phyloP scores from a whole-genome alignment of 2,113 vertebrate genomes.

The Burhinus oedicnemus region DNA sequence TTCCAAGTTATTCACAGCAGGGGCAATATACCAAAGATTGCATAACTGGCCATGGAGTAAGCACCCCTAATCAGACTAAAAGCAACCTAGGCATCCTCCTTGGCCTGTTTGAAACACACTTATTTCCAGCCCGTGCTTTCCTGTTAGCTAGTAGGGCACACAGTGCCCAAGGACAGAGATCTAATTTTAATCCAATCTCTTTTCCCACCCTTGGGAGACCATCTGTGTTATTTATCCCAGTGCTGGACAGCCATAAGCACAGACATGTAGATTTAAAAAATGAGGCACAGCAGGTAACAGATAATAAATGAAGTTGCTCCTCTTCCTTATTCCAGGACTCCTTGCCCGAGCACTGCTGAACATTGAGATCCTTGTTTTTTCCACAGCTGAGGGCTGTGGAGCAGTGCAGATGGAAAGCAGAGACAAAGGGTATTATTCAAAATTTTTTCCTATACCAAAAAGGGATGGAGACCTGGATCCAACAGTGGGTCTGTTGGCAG shows the following conservation, averaged over 20 bases:
- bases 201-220: not conserved
- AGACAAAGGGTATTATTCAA: not conserved
- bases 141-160: not conserved
- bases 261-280: not conserved
- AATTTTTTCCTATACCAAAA: not conserved
- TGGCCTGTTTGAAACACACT: not conserved
- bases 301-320: not conserved
- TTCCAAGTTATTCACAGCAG: not conserved
- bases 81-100: not conserved
- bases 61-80: not conserved
- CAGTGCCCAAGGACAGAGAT: not conserved
- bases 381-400: not conserved
- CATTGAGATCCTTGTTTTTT: not conserved
- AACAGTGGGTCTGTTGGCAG: not conserved
- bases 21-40: not conserved
- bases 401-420: not conserved
- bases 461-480: not conserved
- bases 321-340: not conserved
- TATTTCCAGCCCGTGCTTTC: not conserved
- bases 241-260: not conserved
- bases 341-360: not conserved
- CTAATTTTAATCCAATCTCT: not conserved
- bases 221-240: not conserved
- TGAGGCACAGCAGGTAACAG: not conserved
- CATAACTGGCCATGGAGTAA: not conserved